Base-by-base conservation (phyloP, 1,140 invertebrate species). In the Formica exsecta region DNA sequence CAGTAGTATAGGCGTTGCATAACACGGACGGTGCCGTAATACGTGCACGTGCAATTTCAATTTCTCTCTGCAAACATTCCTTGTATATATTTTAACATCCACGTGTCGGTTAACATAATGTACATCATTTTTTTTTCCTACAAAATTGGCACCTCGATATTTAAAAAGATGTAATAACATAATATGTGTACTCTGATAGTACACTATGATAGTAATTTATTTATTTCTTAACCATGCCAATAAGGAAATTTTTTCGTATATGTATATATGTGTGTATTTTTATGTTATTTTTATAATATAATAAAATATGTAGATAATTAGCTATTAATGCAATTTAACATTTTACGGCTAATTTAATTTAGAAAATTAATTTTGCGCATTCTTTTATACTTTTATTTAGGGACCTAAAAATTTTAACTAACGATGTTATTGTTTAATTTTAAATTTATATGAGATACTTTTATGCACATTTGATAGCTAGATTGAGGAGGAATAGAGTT, bases 41-140 rank as follows among this genome's bases (percentile, higher is more conserved):
- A 74, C 25, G 68, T 48, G 48, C 48, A 44, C 83, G 41, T 25
- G 54, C 68, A 65, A 86, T 65, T 54, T 54, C 51, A 86, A 79
- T 87, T 86, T 79, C 38, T 5, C 54, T 61, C 54, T 11, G 66
- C 32, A 44, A 36, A 81, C 22, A 19, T 44, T 81, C 3, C 36
- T n/a, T 25, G 8, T 13, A n/a, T 59, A 29, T 2, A 29, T 57
- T 61, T 73, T 81, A 73, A 81, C 29, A 38, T 22, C 11, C 11
- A 25, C 38, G 3, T 61, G 44, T 73, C 11, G 29, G 25, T 19
- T 32, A 22, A 44, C 44, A 54, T 59, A 71, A 61, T 36, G 41
- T 6, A 4, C 70, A 19, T 9, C 22, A n/a, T 22, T 25, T 16
- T 44, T 44, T 48, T 61, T 73, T 61, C 9, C 25, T 16, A 13